These are phyloP conservation scores for Uropetala carovei DNA, from an alignment of 2,888 invertebrate genomes.

Conservation along the genomic window DNA sequence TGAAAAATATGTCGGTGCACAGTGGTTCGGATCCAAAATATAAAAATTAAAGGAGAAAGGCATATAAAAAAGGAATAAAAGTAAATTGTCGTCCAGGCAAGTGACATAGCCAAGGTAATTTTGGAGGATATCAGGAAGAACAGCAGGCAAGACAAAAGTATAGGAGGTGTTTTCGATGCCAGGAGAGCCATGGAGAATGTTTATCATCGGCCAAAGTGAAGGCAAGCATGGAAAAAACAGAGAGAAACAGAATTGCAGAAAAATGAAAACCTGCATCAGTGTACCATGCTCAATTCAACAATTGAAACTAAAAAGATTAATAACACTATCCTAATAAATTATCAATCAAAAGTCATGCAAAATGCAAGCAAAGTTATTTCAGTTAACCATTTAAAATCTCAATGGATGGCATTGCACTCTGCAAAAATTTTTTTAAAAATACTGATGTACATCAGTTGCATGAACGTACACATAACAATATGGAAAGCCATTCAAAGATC, in stretches of 20 bases:
- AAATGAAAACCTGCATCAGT: constrained; percentile 65
- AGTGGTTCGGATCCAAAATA: constrained; percentile 20
- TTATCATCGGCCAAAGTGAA: constrained; percentile 74
- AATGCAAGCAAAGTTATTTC: constrained; percentile 51
- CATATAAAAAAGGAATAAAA: constrained; percentile 48
- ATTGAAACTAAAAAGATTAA: constrained; percentile 48
- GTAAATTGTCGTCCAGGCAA: constrained; percentile 70
- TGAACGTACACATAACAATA: constrained; percentile 35
- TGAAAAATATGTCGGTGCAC: constrained; percentile 30
- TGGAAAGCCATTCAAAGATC: constrained; percentile 38
- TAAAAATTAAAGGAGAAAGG: constrained; percentile 41
- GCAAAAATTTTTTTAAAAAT: constrained; percentile 68
- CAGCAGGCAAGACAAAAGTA: constrained; percentile 67
- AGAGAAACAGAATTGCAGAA: constrained; percentile 74
- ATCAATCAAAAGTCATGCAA: constrained; percentile 63
- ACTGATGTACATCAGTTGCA: constrained; percentile 65
- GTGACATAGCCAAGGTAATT: constrained; percentile 73
- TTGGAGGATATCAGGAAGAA: constrained; percentile 73
- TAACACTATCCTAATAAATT: constrained; percentile 34
- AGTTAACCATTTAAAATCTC: constrained; percentile 27
- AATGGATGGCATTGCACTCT: constrained; percentile 52
- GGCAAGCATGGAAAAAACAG: constrained; percentile 76
- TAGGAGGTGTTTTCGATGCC: constrained; percentile 56
- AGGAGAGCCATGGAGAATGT: constrained; percentile 66
- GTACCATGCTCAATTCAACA: constrained; percentile 57